Evolutionary conservation across 2,113 vertebrate genomes (phyloP), one percentile per base, ranked within the genome.

Genomic region (Capra hircus): DNA sequence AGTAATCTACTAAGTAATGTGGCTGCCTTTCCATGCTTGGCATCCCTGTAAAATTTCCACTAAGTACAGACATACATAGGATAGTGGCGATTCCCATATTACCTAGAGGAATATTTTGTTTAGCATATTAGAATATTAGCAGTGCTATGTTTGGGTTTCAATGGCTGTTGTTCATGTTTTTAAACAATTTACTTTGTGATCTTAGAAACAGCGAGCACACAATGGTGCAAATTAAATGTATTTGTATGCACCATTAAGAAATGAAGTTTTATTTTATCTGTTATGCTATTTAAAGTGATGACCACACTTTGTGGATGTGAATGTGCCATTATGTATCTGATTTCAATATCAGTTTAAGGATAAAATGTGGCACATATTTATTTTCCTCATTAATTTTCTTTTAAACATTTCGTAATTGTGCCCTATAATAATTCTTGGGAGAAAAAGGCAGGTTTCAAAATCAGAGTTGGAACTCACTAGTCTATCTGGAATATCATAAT

Each of bases 291-390:
- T 93, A 91, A 36, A 92, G 30, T 67, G 40, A 87, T 83, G 60
- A 64, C 12, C 25, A 80, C 2, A 93, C 14, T 71, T 97, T 36
- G 12, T 80, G 30, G 43, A 84, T 59, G 15, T 45, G 33, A 53
- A 60, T 21, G 3, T 90, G 45, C 19, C 30, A 84, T 19, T 78
- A 45, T 71, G 74, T 90, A 19, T n/a, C 40, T 88, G 30, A 93
- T 67, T 96, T 92, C 74, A 96, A 95, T 94, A 91, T 93, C 81
- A 78, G n/a, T 85, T 45, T 92, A 67, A 91, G 64, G 45, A 84
- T 53, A 96, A 92, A 93, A 78, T 83, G 80, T 88, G 27, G 25
- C 40, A 84, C 21, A 13, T 17, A 74, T 50, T 88, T 87, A 90
- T 48, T 95, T 88, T 64, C 33, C 50, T 96, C 57, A 80, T 33